These are phyloP conservation scores for Gambusia holbrooki DNA, from an alignment of 2,113 vertebrate genomes.

Conservation along the genomic window DNA sequence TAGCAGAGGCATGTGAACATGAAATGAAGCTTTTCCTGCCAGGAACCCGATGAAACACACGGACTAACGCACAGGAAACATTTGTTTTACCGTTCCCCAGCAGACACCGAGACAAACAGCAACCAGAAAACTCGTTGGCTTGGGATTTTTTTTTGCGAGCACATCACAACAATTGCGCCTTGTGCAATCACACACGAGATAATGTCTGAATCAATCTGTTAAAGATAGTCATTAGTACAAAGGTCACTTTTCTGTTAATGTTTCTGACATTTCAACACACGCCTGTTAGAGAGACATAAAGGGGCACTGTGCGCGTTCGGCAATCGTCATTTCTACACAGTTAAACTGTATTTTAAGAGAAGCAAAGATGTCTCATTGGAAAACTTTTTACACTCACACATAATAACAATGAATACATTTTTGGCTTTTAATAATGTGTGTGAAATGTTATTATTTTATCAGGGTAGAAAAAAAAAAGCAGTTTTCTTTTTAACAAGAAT, in stretches of 20 bases:
- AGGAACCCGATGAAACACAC: conserved; percentile 46
- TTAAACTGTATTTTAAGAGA: neutral
- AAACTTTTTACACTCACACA: neutral
- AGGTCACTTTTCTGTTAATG: neutral
- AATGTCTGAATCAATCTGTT: neutral
- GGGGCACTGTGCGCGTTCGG: neutral
- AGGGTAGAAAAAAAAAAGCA: too few species aligned
- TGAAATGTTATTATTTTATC: neutral
- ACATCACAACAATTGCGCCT: conserved; percentile 23
- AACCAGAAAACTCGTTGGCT: conserved; percentile 11
- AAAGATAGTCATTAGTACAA: neutral
- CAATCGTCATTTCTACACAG: neutral
- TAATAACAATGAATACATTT: neutral
- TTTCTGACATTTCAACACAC: neutral
- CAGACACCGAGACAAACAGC: conserved; percentile 24
- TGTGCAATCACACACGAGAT: neutral
- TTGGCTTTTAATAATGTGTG: neutral
- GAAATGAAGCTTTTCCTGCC: conserved; percentile 32
- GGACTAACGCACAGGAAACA: conserved; percentile 46
- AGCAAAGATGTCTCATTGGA: neutral
- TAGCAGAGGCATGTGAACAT: conserved; percentile 64
- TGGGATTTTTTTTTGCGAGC: conserved; percentile 5
- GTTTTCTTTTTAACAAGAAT: too few species aligned
- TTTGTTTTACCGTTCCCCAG: conserved; percentile 36
- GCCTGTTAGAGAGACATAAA: neutral